Evolutionary conservation across 2,113 vertebrate genomes (phyloP), one percentile per base, ranked within the genome.

Genomic region (Cottus gobio): DNA sequence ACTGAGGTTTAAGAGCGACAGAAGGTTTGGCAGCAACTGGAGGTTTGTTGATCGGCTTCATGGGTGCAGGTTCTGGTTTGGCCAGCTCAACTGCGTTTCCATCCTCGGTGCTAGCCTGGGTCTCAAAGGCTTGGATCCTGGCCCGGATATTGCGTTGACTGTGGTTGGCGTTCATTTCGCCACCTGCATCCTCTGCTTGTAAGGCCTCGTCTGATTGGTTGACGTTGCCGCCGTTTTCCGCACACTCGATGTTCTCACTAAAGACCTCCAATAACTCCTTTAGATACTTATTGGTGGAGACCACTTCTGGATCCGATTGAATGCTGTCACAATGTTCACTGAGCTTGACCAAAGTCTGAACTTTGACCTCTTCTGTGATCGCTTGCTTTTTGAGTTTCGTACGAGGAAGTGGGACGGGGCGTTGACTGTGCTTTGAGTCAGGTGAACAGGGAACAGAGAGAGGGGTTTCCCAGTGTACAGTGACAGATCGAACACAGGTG

Each of bases 81-180:
- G 74, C 79, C 52, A 85, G 83, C 73, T 92, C 94, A 0, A 22
- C 52, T 52, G 65, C 90, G 42, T 70, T 61, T 58, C 31, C 70
- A 37, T 84, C 93, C 71, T 96, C 94, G 1, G 42, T 13, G 67
- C 15, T 83, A 28, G 77, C 68, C 90, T 97, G 97, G 76, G 87
- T 94, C 92, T 99, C 98, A 73, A 98, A 97, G 50, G 95, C 96
- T 95, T 97, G 96, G 91, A 99, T 97, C 75, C 93, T 95, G 80
- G 96, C 95, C 82, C 92, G 92, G 85, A 99, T 93, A 78, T 93
- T 96, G 74, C 94, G 95, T 86, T 96, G 96, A 92, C 77, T 96
- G 79, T 93, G 87, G 71, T 92, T 92, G 71, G 81, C 48, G 71
- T 82, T 96, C 98, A 99, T 98, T 77, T 88, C 91, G 84, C 90